Conservation (phyloP, 2,888 invertebrate genomes). For the Nineta flava region DNA sequence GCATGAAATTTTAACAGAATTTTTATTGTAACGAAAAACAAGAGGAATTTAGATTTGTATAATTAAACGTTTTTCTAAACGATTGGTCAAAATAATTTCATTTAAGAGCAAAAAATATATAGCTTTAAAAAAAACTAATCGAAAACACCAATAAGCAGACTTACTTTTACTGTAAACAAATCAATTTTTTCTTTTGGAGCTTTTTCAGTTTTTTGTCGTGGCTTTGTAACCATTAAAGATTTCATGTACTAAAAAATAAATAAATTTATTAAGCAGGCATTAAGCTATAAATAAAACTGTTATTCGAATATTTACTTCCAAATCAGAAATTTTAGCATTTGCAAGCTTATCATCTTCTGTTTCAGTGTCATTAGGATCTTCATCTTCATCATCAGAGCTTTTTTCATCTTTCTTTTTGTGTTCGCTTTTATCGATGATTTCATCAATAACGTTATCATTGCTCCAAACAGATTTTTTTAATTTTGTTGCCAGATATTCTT, state of each 20-base stretch:
- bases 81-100: too few species aligned
- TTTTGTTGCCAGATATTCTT: conserved; percentile 80
- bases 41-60: too few species aligned
- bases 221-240: conserved; percentile 29
- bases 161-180: conserved; percentile 44
- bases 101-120: too few species aligned
- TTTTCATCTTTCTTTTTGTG: conserved; percentile 15
- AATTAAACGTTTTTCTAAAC: too few species aligned
- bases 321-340: conserved; percentile 57
- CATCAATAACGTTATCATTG: conserved; percentile 30
- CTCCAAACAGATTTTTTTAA: conserved; percentile 39
- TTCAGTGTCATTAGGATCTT: conserved; percentile 15
- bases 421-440: conserved; percentile 18
- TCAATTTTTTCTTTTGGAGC: conserved; percentile 24
- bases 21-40: too few species aligned
- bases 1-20: too few species aligned
- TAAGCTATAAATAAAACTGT: conserved; percentile 8
- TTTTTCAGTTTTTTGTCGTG: conserved; percentile 27
- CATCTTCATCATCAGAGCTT: conserved; percentile 14
- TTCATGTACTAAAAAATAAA: conserved; percentile 50
- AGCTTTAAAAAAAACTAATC: too few species aligned
- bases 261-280: conserved; percentile 10
- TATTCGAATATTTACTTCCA: conserved; percentile 36
- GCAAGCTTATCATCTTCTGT: conserved; percentile 38
- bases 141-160: too few species aligned